Base-by-base conservation (phyloP, 1,140 invertebrate genomes). In the Leptoteleia sp. region DNA sequence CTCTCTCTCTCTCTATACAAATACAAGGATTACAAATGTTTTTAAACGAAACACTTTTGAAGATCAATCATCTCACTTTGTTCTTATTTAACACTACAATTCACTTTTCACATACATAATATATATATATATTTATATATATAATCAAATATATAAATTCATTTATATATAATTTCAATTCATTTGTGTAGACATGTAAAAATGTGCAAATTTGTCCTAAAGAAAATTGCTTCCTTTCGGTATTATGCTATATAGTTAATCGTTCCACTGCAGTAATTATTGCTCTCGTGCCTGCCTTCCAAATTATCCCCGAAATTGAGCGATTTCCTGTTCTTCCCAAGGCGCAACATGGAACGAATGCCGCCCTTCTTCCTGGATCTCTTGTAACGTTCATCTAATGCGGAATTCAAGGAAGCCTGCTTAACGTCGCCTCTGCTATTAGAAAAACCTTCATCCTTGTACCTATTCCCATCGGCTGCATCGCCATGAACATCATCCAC, bases 281-380 rank as follows among this genome's bases (percentile, higher is more conserved):
- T 88, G 55, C 83, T 76, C 48, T 89, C 88, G 61, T 90, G 87
- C 27, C 86, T 79, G 4, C 80, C 59, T 25, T 90, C 89, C 52
- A 88, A 80, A 57, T 88, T 90, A 52, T 89, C 89, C 8, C 88
- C 89, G 54, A 90, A 90, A 73, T 90, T 90, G 3, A 90, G 80
- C 8, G 88, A 89, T 71, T 90, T 90, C 8, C 89, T 68, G 79
- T 90, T 90, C 29, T 89, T 90, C 0, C 87, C 88, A 11, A 90
- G 75, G 25, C 95, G 92, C 70, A 96, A 94, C 93, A 96, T 95
- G 3, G 94, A 94, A 0, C 94, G 93, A 12, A 96, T 93, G 12
- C 95, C 95, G 80, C 94, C 94, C 82, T 95, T 94, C 84, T 95
- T 94, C 42, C 91, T 89, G 12, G 89, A 90, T 12, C 88, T 82